These are phyloP conservation scores for Tricholauxania praeusta DNA, from an alignment of 2,888 invertebrate genomes.

Conservation along the genomic window DNA sequence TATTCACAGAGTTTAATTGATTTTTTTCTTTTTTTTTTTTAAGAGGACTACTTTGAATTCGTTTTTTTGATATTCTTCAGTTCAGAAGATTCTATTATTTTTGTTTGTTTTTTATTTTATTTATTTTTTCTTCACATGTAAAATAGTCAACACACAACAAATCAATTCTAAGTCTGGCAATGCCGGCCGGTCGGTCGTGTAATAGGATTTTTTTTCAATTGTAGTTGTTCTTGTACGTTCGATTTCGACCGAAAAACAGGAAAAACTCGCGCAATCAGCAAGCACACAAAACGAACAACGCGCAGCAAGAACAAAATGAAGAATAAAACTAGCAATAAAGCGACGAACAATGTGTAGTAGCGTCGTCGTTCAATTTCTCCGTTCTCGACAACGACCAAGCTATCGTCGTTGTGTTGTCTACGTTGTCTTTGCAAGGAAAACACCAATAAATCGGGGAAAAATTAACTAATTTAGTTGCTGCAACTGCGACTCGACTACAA, in stretches of 20 bases:
- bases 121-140: too few species aligned
- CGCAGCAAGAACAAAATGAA: constrained; percentile 21
- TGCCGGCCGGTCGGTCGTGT: constrained; percentile 27
- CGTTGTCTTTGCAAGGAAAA: background rate
- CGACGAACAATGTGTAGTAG: background rate
- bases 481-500: constrained; percentile 23
- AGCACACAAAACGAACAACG: background rate
- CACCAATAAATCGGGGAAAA: background rate
- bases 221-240: constrained; percentile 17
- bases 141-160: background rate
- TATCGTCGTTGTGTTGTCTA: too few species aligned
- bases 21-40: too few species aligned
- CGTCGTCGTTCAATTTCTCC: background rate
- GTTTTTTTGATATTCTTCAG: too few species aligned
- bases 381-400: too few species aligned
- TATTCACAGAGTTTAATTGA: too few species aligned
- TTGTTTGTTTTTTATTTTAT: too few species aligned
- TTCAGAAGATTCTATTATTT: too few species aligned
- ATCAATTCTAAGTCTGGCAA: constrained; percentile 21
- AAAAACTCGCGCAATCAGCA: too few species aligned
- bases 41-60: too few species aligned
- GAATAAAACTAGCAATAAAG: constrained; percentile 28
- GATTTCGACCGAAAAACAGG: too few species aligned
- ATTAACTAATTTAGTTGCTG: background rate
- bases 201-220: constrained; percentile 20